phyloP scores from a whole-genome alignment of 2,888 invertebrate genomes.

The Chromoteleia sp. region DNA sequence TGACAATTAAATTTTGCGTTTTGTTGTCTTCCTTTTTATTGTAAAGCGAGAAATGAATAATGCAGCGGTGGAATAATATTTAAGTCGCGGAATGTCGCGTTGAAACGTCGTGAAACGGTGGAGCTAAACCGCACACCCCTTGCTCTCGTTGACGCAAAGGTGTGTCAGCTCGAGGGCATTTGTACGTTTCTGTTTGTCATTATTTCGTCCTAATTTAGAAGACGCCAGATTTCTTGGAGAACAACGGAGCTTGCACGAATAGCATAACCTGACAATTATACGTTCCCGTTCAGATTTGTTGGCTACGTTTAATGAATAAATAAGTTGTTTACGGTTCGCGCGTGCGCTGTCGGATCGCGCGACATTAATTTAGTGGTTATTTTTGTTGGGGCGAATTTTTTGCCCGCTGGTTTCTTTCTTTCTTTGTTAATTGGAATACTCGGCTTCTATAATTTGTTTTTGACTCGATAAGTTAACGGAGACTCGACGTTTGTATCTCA shows the following conservation, averaged over 20 bases:
- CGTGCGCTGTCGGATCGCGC: slow-evolving; percentile 18
- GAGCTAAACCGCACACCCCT: slow-evolving; percentile 24
- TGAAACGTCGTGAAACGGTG: slow-evolving; percentile 18
- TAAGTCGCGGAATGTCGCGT: neutral
- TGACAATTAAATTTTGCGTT: slow-evolving; percentile 55
- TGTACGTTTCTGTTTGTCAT: slow-evolving; percentile 51
- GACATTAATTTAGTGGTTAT: slow-evolving; percentile 10
- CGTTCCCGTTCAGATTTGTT: slow-evolving; percentile 27
- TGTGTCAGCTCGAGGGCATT: slow-evolving; percentile 47
- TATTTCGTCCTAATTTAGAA: slow-evolving; percentile 61
- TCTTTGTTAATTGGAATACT: slow-evolving; percentile 37
- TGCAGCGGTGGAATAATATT: slow-evolving; percentile 39
- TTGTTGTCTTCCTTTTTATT: slow-evolving; percentile 25
- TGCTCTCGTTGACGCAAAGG: slow-evolving; percentile 39
- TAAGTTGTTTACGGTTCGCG: slow-evolving; percentile 15
- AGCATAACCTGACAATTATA: slow-evolving; percentile 39
- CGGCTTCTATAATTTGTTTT: slow-evolving; percentile 41
- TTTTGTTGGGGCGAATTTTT: slow-evolving; percentile 1
- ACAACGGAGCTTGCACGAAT: slow-evolving; percentile 15
- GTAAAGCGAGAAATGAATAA: slow-evolving; percentile 45
- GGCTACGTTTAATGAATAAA: slow-evolving; percentile 50
- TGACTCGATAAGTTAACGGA: slow-evolving; percentile 26
- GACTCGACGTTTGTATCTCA: slow-evolving; percentile 37
- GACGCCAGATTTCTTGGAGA: slow-evolving; percentile 44
- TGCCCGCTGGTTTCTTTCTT: slow-evolving; percentile 3